These are phyloP conservation scores for Lemur catta DNA, from an alignment of 2,797 vertebrate genomes.

Conservation along the genomic window DNA sequence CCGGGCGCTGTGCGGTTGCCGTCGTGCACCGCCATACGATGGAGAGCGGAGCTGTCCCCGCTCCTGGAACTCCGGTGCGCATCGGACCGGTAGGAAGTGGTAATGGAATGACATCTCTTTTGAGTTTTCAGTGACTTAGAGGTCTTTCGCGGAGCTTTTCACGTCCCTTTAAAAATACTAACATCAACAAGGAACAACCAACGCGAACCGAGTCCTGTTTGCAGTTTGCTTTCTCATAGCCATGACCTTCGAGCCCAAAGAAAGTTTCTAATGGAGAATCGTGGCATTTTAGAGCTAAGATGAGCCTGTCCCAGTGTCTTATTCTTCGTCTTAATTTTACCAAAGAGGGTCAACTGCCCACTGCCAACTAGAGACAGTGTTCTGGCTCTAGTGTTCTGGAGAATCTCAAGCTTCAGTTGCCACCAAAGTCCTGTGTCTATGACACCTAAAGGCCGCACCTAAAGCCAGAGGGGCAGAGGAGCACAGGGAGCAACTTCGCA, in stretches of 20 bases:
- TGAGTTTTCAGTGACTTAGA: background rate
- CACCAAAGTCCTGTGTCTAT: background rate
- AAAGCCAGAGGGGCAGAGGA: background rate
- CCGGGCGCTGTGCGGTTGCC: background rate
- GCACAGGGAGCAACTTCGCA: background rate
- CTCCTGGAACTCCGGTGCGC: background rate
- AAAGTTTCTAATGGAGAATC: background rate
- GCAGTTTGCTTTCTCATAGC: background rate
- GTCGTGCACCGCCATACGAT: accelerated
- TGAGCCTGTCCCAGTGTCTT: background rate
- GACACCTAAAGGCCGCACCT: too few relatives aligned
- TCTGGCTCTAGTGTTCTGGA: background rate
- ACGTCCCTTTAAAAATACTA: background rate
- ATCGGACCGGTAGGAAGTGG: background rate
- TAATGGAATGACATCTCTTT: background rate
- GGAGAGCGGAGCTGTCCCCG: background rate
- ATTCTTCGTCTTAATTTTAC: background rate
- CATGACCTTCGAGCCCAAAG: background rate
- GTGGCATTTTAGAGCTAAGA: background rate
- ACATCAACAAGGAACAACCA: background rate
- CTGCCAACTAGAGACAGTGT: background rate
- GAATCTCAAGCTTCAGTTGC: background rate
- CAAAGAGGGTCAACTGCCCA: background rate
- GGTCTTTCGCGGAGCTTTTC: background rate
- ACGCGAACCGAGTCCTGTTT: accelerated